Evolutionary conservation across 2,888 invertebrate species (phyloP).

Genomic region (Epirrita christyi): DNA sequence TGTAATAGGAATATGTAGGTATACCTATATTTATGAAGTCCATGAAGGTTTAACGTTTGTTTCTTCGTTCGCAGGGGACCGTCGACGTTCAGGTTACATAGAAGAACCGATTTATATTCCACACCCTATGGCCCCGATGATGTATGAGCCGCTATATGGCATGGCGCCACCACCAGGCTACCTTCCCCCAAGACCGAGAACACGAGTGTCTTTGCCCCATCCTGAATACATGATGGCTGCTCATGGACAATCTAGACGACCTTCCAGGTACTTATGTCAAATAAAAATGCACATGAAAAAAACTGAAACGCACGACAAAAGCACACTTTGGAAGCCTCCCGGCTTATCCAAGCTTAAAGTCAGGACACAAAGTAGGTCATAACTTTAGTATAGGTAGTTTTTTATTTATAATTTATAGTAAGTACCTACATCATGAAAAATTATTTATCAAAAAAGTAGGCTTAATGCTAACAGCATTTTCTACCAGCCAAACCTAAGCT

Average conservation of each 20-base stretch:
- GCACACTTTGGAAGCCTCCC: too few relatives aligned
- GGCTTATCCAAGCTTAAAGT: too few relatives aligned
- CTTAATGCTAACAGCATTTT: too few relatives aligned
- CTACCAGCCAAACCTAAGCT: too few relatives aligned
- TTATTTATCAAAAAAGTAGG: too few relatives aligned
- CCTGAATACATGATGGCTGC: constrained; percentile 66
- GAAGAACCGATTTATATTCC: constrained; percentile 72
- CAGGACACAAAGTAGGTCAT: too few relatives aligned
- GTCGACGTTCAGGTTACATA: constrained; percentile 71
- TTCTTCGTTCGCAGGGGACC: constrained; percentile 53
- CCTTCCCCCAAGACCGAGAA: constrained; percentile 61
- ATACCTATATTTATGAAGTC: not conserved
- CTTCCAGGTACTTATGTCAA: constrained; percentile 73
- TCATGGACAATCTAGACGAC: constrained; percentile 65
- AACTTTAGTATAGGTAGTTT: too few relatives aligned
- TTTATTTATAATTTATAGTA: too few relatives aligned
- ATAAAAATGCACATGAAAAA: too few relatives aligned
- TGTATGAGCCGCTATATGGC: constrained; percentile 74
- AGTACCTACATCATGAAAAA: too few relatives aligned
- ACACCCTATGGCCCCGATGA: constrained; percentile 68
- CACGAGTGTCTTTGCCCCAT: constrained; percentile 69
- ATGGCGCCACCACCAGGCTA: constrained; percentile 62
- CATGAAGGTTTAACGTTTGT: not conserved
- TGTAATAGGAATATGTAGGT: too few relatives aligned
- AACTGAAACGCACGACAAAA: too few relatives aligned